Conservation (phyloP, 2,888 invertebrate species). For the Stegophylla sp. region DNA sequence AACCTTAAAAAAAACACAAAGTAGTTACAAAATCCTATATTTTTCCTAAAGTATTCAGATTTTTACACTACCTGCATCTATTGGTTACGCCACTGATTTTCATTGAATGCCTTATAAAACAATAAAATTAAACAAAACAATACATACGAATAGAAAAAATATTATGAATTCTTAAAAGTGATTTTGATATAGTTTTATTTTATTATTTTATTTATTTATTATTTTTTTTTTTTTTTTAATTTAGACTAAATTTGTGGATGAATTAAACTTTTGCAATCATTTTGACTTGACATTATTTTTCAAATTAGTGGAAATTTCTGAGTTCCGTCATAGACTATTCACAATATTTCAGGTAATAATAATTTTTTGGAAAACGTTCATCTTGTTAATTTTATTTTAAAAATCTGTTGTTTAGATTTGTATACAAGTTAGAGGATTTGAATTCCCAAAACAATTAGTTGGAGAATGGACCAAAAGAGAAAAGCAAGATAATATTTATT, state of each 20-base stretch:
- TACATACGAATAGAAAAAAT: too few species aligned
- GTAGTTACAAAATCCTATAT: too few species aligned
- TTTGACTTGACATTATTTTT: conserved; percentile 32
- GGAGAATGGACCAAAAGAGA: conserved; percentile 6
- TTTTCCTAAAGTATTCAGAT: too few species aligned
- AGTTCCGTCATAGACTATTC: neutral
- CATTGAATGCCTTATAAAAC: too few species aligned
- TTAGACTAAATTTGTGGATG: conserved; percentile 26
- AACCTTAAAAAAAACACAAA: too few species aligned
- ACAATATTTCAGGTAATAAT: conserved; percentile 48
- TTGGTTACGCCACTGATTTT: too few species aligned
- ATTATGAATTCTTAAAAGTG: too few species aligned
- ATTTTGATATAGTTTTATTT: too few species aligned
- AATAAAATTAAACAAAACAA: too few species aligned
- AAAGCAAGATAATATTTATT: neutral
- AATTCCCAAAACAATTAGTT: conserved; percentile 37
- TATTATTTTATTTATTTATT: neutral
- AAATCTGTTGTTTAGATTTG: conserved; percentile 32
- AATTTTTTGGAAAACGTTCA: too few species aligned
- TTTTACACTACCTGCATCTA: too few species aligned
- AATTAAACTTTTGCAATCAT: conserved; percentile 22
- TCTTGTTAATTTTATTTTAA: too few species aligned
- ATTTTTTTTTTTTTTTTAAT: neutral
- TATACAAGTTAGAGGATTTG: conserved; percentile 33
- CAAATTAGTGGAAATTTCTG: conserved; percentile 27